A percentile compares a stretch with the other conserved stretches of the same genome.
These are phyloP conservation scores for Myopa testacea DNA, from an alignment of 2,888 invertebrate species.

Conservation along the genomic window DNA sequence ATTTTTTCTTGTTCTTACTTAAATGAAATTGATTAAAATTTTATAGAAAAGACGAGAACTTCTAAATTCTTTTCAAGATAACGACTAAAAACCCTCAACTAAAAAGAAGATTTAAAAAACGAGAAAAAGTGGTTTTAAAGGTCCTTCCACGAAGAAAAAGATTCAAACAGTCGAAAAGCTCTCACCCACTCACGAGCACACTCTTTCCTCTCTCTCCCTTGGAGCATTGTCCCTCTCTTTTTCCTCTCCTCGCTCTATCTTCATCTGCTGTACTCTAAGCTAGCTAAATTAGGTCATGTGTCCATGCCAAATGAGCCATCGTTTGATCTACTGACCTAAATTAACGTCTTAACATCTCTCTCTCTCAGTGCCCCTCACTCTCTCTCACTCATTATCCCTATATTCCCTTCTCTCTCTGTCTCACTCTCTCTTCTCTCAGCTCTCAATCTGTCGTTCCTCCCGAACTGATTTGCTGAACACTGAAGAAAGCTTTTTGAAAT, in stretches of 20 bases:
- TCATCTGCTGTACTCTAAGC: not conserved
- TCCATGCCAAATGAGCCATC: not conserved
- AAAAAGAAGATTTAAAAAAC: too few relatives aligned
- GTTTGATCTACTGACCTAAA: conserved; percentile 30
- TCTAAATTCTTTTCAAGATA: not conserved
- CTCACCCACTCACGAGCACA: too few relatives aligned
- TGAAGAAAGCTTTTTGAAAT: too few relatives aligned
- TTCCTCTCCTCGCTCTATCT: not conserved
- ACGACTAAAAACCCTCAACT: not conserved
- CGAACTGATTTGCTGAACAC: too few relatives aligned
- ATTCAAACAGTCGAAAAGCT: too few relatives aligned
- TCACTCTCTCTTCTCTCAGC: not conserved
- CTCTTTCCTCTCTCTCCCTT: not conserved
- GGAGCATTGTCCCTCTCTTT: not conserved
- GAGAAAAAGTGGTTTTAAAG: too few relatives aligned
- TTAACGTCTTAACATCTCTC: not conserved
- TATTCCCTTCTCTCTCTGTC: not conserved
- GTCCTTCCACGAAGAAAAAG: not conserved
- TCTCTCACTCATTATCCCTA: not conserved
- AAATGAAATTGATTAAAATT: not conserved
- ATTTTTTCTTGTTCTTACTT: not conserved
- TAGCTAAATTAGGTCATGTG: conserved; percentile 11
- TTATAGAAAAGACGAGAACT: not conserved
- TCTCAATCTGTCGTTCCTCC: too few relatives aligned
- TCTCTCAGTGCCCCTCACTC: not conserved